Evolutionary conservation across 2,888 invertebrate genomes (phyloP).

Genomic region (Nemoura dubitans): DNA sequence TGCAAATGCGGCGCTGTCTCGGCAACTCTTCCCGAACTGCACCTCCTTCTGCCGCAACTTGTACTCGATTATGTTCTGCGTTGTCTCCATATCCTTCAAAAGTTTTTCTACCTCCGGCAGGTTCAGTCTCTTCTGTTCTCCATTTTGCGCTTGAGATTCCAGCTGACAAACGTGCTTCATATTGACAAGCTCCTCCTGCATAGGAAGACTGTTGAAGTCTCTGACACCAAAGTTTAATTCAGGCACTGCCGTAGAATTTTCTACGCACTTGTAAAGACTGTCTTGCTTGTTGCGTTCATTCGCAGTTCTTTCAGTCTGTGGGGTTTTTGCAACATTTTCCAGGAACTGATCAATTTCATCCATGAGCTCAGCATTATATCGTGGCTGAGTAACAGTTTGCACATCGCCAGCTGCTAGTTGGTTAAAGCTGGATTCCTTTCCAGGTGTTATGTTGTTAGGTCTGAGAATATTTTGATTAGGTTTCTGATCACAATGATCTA

Average conservation of each 20-base stretch:
- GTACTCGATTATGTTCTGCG: conserved; percentile 58
- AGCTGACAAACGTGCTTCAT: conserved; percentile 38
- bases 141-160: conserved; percentile 8
- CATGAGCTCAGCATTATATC: conserved; percentile 42
- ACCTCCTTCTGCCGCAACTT: conserved; percentile 48
- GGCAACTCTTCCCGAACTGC: conserved; percentile 34
- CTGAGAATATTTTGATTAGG: background rate
- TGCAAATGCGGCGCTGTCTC: conserved; percentile 19
- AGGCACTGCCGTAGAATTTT: conserved; percentile 51
- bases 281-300: conserved; percentile 33
- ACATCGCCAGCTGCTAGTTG: background rate
- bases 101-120: conserved; percentile 60
- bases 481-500: background rate
- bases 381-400: background rate
- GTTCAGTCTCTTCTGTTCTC: conserved; percentile 53
- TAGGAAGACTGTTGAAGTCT: conserved; percentile 49
- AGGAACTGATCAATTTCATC: conserved; percentile 49
- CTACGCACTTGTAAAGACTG: conserved; percentile 46
- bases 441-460: background rate
- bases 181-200: conserved; percentile 48
- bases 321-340: conserved; percentile 43
- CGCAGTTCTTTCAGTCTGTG: background rate
- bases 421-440: background rate
- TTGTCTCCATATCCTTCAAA: conserved; percentile 60
- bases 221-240: conserved; percentile 52